Evolutionary conservation across 2,113 vertebrate species (phyloP).

Genomic region (Nannobrachium achirus): DNA sequence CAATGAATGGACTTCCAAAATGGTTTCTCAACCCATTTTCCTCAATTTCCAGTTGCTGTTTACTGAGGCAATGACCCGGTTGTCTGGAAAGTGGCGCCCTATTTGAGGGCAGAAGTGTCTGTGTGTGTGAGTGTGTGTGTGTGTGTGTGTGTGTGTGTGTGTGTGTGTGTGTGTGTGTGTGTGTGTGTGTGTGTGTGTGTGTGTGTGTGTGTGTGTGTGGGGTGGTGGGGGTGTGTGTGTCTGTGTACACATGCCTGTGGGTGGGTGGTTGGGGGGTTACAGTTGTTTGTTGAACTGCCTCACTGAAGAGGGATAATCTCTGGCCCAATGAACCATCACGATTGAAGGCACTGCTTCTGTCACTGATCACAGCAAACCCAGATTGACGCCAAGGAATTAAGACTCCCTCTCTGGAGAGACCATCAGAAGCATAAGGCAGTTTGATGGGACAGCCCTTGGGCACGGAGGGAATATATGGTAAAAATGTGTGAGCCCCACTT

Average conservation of each 20-base stretch:
- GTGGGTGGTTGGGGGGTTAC: neutral
- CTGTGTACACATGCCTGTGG: neutral
- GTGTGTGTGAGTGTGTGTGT: too few species aligned
- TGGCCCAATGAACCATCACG: constrained; percentile 59
- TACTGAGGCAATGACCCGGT: constrained; percentile 41
- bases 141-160: too few species aligned
- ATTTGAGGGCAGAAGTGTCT: constrained; percentile 20
- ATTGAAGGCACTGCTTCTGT: constrained; percentile 55
- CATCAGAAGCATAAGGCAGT: constrained; percentile 48
- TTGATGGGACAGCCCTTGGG: constrained; percentile 48
- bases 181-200: too few species aligned
- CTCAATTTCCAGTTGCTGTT: constrained; percentile 32
- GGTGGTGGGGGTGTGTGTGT: too few species aligned
- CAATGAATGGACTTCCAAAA: constrained; percentile 22
- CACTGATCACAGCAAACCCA: constrained; percentile 58
- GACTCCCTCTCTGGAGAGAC: constrained; percentile 46
- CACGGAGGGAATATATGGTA: constrained; percentile 29
- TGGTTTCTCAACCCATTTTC: constrained; percentile 27
- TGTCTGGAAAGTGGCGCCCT: constrained; percentile 33
- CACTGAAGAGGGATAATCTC: constrained; percentile 61
- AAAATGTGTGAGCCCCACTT: constrained; percentile 37
- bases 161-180: too few species aligned
- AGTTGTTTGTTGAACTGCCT: constrained; percentile 68
- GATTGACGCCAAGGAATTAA: constrained; percentile 62
- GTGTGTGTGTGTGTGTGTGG: too few species aligned